Conservation (phyloP, 92 coral and sea anemone genomes). For the Muricea muricata region DNA sequence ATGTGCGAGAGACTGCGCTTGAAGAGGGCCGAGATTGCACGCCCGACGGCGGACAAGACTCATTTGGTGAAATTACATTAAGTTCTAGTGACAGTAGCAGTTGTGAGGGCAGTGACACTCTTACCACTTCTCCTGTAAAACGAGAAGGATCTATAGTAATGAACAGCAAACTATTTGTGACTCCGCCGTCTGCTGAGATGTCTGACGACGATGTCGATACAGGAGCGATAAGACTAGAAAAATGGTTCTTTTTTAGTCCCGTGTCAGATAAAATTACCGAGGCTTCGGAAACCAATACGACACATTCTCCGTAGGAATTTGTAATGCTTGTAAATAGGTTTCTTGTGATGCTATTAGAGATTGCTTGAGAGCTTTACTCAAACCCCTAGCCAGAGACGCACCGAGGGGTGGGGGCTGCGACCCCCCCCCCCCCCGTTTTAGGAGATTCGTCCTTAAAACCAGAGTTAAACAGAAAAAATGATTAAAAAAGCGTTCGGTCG, state of each 20-base stretch:
- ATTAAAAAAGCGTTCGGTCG: too few relatives aligned
- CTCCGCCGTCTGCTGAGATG: slow-evolving; percentile 14
- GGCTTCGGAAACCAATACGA: not conserved
- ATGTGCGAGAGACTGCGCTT: not conserved
- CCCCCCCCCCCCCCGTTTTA: too few relatives aligned
- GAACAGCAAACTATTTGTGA: slow-evolving; percentile 27
- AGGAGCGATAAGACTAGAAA: slow-evolving; percentile 25
- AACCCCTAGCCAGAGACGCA: too few relatives aligned
- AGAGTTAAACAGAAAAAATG: too few relatives aligned
- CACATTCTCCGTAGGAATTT: not conserved
- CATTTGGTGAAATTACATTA: slow-evolving; percentile 17
- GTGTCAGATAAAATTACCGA: not conserved
- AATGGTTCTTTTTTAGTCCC: slow-evolving; percentile 46
- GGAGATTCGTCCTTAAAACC: too few relatives aligned
- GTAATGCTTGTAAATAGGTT: not conserved
- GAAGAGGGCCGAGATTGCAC: not conserved
- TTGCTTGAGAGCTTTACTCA: too few relatives aligned
- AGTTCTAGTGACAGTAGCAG: slow-evolving; percentile 17
- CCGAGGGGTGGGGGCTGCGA: too few relatives aligned
- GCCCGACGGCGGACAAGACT: slow-evolving; percentile 12
- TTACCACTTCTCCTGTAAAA: not conserved
- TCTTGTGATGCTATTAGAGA: not conserved
- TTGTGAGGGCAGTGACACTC: not conserved
- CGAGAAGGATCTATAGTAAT: slow-evolving; percentile 23
- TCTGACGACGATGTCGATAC: slow-evolving; percentile 25